These are phyloP conservation scores for Myotis pilosus DNA, from an alignment of 2,797 vertebrate species.

Conservation along the genomic window DNA sequence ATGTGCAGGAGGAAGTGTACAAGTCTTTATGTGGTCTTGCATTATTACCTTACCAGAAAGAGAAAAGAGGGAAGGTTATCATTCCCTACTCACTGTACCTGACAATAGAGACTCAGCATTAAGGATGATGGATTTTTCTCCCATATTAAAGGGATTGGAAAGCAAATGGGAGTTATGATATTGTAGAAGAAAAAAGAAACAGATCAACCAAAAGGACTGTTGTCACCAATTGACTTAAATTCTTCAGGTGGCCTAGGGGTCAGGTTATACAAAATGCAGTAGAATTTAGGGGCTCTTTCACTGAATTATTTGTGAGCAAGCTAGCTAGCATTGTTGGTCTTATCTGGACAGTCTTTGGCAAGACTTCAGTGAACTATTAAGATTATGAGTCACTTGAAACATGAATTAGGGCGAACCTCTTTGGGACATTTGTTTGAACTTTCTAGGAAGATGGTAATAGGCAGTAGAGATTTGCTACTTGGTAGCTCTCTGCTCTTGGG, in stretches of 20 bases:
- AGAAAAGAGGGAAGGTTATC: neutral
- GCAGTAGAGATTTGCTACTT: conserved; percentile 12
- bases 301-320: conserved; percentile 26
- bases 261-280: neutral
- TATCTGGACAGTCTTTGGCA: neutral
- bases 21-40: conserved; percentile 40
- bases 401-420: neutral
- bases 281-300: neutral
- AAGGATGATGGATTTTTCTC: conserved; percentile 23
- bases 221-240: conserved; percentile 33
- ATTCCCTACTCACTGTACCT: neutral
- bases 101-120: neutral
- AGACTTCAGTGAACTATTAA: conserved; percentile 38
- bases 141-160: neutral
- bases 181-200: conserved; percentile 28
- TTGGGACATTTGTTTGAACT: neutral
- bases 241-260: conserved; percentile 32
- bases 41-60: neutral
- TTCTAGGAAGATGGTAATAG: neutral
- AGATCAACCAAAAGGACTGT: conserved; percentile 2
- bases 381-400: conserved; percentile 27
- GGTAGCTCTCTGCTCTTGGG: neutral
- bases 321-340: neutral
- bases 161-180: neutral
- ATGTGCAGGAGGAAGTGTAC: neutral